Evolutionary conservation across 2,797 vertebrate genomes (phyloP).

Genomic region (Sternarchorhynchus goeldii): DNA sequence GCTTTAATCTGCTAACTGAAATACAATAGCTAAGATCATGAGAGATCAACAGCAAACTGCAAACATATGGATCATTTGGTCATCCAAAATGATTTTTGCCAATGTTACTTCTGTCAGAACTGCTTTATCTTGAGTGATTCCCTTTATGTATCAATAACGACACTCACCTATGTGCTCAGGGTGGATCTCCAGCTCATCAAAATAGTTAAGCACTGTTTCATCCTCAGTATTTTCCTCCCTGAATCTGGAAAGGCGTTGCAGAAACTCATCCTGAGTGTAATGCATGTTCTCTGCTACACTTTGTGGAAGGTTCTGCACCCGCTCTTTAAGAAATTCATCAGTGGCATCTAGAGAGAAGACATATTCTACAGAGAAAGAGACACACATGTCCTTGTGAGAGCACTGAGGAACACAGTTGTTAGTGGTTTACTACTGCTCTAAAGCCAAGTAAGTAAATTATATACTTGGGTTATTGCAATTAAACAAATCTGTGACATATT

Average conservation of each 20-base stretch:
- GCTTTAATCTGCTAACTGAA: too few relatives aligned
- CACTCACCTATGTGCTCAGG: slow-evolving; percentile 83
- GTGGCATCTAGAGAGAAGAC: slow-evolving; percentile 82
- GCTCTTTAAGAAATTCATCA: slow-evolving; percentile 84
- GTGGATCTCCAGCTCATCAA: slow-evolving; percentile 90
- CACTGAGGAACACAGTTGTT: neutral
- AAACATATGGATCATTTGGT: too few relatives aligned
- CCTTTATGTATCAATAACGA: neutral
- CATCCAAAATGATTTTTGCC: too few relatives aligned
- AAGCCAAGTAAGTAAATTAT: neutral
- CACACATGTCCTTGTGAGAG: neutral
- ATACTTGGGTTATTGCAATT: too few relatives aligned
- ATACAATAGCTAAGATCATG: too few relatives aligned
- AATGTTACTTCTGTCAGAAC: too few relatives aligned
- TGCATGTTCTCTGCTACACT: slow-evolving; percentile 71
- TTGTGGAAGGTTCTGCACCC: slow-evolving; percentile 82
- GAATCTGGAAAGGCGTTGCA: slow-evolving; percentile 74
- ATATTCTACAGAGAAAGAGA: slow-evolving; percentile 73
- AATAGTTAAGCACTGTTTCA: slow-evolving; percentile 86
- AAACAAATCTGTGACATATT: too few relatives aligned
- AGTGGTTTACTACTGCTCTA: too few relatives aligned
- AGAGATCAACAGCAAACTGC: too few relatives aligned
- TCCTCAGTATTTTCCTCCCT: slow-evolving; percentile 73
- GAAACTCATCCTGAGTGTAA: slow-evolving; percentile 75
- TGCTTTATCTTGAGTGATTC: too few relatives aligned